Conservation (phyloP, 2,113 vertebrate species). For the Podarcis raffonei region DNA sequence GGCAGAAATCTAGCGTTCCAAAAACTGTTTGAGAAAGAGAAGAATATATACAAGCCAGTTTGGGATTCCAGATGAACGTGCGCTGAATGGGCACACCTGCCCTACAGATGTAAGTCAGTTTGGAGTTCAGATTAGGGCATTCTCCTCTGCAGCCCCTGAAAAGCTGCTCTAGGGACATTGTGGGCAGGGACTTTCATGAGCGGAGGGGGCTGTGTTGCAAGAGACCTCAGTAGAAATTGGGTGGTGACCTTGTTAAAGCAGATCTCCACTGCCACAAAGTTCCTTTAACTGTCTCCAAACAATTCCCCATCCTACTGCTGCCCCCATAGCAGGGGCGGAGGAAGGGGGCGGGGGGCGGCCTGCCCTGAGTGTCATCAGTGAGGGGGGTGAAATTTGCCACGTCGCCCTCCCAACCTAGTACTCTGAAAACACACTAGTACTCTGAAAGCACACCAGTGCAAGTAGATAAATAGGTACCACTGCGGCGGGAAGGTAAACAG, state of each 20-base stretch:
- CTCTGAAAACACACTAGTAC: no score
- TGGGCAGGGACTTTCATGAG: not conserved
- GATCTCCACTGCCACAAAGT: no score
- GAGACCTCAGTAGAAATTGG: not conserved
- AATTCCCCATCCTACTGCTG: not conserved
- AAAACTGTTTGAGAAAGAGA: not conserved
- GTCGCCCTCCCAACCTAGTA: no score
- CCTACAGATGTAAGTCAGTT: not conserved
- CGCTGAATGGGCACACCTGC: not conserved
- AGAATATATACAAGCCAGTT: not conserved
- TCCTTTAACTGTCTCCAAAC: not conserved
- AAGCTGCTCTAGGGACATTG: not conserved
- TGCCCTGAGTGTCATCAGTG: no score
- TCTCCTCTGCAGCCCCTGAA: not conserved
- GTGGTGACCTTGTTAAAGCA: no score
- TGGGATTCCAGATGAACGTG: not conserved
- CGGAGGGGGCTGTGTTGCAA: not conserved
- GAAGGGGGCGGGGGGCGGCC: no score
- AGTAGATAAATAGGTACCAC: no score
- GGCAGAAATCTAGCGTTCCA: not conserved
- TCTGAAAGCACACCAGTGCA: no score
- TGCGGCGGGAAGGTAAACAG: no score
- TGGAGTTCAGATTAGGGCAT: no score
- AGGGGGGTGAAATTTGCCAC: no score
- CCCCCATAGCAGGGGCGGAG: not conserved